These are phyloP conservation scores for Furcifer pardalis DNA, from an alignment of 2,797 vertebrate species.

Conservation along the genomic window DNA sequence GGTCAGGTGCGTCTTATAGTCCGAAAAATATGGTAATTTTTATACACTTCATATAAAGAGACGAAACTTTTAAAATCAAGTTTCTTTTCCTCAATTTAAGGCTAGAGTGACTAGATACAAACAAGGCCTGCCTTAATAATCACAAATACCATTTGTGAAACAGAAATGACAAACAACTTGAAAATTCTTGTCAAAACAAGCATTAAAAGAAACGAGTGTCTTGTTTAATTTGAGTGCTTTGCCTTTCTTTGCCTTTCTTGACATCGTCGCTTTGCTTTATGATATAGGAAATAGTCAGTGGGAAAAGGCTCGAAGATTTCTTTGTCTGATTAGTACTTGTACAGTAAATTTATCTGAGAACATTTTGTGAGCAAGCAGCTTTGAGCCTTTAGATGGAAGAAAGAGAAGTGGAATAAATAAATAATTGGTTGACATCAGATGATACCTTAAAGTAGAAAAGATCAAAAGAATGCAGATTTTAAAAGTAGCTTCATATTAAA, in stretches of 20 bases:
- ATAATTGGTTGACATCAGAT: constrained; percentile 48
- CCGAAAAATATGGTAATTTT: too few relatives aligned
- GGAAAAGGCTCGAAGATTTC: background rate
- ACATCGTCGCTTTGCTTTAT: background rate
- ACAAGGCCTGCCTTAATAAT: background rate
- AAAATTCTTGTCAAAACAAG: background rate
- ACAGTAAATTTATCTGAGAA: background rate
- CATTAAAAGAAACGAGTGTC: background rate
- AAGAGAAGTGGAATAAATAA: background rate
- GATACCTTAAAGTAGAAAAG: constrained; percentile 62
- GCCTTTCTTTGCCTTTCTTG: constrained; percentile 49
- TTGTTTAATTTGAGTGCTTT: constrained; percentile 39
- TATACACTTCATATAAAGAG: constrained; percentile 29
- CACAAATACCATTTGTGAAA: background rate
- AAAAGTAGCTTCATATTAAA: constrained; percentile 32
- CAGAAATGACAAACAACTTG: background rate
- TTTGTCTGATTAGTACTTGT: background rate
- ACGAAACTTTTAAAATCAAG: constrained; percentile 49
- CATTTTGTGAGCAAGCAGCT: background rate
- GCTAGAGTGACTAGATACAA: background rate
- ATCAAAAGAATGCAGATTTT: constrained; percentile 52
- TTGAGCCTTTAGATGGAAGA: background rate
- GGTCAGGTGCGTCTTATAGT: too few relatives aligned
- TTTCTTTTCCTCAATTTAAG: constrained; percentile 61
- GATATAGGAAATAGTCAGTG: background rate